phyloP scores from a whole-genome alignment of 2,113 vertebrate genomes.

The Ptilonorhynchus violaceus region DNA sequence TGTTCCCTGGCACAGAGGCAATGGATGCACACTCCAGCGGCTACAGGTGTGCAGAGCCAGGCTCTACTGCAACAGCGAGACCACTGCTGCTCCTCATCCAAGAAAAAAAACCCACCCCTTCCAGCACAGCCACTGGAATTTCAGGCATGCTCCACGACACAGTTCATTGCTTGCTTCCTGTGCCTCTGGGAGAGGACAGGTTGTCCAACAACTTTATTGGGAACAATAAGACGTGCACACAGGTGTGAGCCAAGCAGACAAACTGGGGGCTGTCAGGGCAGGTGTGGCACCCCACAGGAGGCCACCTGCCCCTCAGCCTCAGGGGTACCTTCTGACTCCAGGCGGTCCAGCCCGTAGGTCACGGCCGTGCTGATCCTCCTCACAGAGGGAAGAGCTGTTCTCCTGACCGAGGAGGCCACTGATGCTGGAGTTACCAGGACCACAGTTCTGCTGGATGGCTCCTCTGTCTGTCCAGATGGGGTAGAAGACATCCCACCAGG shows the following conservation, averaged over 20 bases:
- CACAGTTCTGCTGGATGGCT: background rate
- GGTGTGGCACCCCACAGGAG: background rate
- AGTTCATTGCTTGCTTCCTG: background rate
- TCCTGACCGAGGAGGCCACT: slow-evolving; percentile 24
- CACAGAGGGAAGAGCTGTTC: slow-evolving; percentile 19
- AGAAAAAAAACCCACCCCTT: background rate
- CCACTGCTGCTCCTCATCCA: background rate
- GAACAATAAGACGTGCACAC: background rate
- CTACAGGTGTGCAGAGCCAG: background rate
- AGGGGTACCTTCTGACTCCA: slow-evolving; percentile 86
- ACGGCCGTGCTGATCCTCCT: slow-evolving; percentile 56
- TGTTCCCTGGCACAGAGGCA: background rate
- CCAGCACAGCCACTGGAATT: background rate
- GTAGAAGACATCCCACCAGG: background rate
- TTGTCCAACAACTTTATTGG: background rate
- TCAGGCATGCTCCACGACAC: background rate
- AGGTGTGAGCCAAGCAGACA: background rate
- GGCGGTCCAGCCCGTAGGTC: slow-evolving; percentile 73
- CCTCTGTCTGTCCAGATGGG: slow-evolving; percentile 26
- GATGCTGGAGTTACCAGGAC: slow-evolving; percentile 9
- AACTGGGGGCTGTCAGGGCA: background rate
- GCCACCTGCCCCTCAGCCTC: background rate
- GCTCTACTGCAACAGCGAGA: background rate
- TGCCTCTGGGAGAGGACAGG: background rate
- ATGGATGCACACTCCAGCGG: background rate